phyloP scores from a whole-genome alignment of 2,797 vertebrate genomes.

The Pristis pectinata region DNA sequence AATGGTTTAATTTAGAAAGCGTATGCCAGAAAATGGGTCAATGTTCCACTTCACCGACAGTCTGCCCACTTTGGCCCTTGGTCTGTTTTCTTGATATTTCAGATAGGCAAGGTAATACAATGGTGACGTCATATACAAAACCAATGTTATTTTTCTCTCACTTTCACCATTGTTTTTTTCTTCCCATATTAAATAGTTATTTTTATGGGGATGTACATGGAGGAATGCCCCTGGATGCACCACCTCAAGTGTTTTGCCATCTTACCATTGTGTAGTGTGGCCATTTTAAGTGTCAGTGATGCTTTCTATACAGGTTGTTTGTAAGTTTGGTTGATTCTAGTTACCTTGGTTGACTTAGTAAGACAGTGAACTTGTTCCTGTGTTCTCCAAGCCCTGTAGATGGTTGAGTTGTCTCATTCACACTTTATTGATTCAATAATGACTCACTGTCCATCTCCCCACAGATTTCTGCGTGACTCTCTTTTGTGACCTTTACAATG shows the following conservation, averaged over 20 bases:
- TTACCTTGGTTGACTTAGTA: not conserved
- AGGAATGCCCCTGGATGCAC: not conserved
- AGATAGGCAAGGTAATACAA: not conserved
- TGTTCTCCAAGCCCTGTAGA: not conserved
- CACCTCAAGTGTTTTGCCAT: not conserved
- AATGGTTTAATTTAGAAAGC: not conserved
- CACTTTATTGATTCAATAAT: not conserved
- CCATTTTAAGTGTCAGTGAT: not conserved
- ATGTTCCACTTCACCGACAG: not conserved
- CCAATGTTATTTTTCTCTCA: not conserved
- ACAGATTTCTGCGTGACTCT: not conserved
- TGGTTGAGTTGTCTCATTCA: not conserved
- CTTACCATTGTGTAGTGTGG: not conserved
- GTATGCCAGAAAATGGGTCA: not conserved
- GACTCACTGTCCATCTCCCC: not conserved
- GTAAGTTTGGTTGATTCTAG: not conserved
- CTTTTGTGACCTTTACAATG: not conserved
- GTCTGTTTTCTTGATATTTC: not conserved
- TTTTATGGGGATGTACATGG: not conserved
- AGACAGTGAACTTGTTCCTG: not conserved
- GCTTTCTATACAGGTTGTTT: not conserved
- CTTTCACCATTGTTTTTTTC: not conserved
- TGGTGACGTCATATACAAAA: not conserved
- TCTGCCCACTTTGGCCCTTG: not conserved
- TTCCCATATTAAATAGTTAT: not conserved